Evolutionary conservation across 2,888 invertebrate genomes (phyloP).

Genomic region (Melanostoma mellinum): DNA sequence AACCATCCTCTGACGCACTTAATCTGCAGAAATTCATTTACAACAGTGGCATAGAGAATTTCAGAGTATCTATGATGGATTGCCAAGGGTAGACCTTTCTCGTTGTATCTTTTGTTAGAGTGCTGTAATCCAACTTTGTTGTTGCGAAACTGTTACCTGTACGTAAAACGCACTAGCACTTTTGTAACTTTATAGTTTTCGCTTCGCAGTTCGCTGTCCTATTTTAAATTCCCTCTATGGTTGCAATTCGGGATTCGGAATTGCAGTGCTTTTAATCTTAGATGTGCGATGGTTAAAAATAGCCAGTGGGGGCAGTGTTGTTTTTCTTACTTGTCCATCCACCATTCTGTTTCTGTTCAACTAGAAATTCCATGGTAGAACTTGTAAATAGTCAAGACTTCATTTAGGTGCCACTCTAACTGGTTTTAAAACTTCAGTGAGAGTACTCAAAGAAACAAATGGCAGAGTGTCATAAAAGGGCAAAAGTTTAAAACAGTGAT

Average conservation of each 20-base stretch:
- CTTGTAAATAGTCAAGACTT: too few relatives aligned
- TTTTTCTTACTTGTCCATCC: too few relatives aligned
- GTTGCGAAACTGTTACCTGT: background rate
- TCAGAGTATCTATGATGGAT: constrained; percentile 31
- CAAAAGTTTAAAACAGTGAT: too few relatives aligned
- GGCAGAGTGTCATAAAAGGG: too few relatives aligned
- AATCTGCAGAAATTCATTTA: constrained; percentile 47
- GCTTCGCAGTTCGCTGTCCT: background rate
- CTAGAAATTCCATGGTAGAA: too few relatives aligned
- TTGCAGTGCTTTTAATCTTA: constrained; percentile 1
- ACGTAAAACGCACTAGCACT: background rate
- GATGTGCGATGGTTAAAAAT: constrained; percentile 9
- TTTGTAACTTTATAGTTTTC: constrained; percentile 2
- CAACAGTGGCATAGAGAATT: constrained; percentile 31
- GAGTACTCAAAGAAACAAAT: too few relatives aligned
- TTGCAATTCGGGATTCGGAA: background rate
- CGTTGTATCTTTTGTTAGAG: constrained; percentile 5
- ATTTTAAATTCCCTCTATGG: constrained; percentile 7
- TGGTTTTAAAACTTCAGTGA: too few relatives aligned
- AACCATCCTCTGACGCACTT: constrained; percentile 6
- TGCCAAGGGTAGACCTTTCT: constrained; percentile 13
- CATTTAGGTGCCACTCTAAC: too few relatives aligned
- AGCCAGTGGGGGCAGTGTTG: background rate
- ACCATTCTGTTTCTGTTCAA: too few relatives aligned
- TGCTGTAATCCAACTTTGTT: constrained; percentile 7